phyloP scores from a whole-genome alignment of 2,113 vertebrate species.

The Hippocampus comes region DNA sequence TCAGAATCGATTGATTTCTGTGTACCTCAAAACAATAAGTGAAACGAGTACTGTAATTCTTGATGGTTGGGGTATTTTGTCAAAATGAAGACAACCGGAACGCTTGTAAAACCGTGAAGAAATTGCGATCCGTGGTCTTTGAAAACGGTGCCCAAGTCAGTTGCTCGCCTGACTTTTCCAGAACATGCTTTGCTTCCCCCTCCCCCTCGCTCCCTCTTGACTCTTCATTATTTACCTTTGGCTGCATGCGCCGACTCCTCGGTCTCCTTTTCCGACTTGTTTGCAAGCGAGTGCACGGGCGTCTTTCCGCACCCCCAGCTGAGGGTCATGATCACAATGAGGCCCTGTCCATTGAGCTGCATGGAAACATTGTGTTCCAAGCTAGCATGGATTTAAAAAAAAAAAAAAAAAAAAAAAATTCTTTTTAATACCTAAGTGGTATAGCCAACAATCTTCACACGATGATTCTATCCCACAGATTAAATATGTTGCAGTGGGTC shows the following conservation, averaged over 20 bases:
- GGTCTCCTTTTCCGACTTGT: background rate
- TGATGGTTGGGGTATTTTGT: background rate
- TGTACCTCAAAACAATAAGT: background rate
- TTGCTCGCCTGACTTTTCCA: constrained; percentile 2
- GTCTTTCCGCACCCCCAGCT: background rate
- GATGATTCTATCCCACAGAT: background rate
- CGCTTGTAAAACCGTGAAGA: background rate
- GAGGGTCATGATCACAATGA: constrained; percentile 2
- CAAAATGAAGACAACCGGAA: background rate
- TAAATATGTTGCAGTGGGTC: too few species aligned
- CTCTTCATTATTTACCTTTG: constrained; percentile 38
- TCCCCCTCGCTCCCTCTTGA: constrained; percentile 29
- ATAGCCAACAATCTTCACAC: background rate
- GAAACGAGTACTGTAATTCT: background rate
- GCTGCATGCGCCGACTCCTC: constrained; percentile 10
- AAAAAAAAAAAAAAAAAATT: background rate
- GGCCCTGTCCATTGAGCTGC: constrained; percentile 9
- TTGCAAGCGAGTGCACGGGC: background rate
- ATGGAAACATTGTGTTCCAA: constrained; percentile 46
- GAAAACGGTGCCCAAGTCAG: too few species aligned
- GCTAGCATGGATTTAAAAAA: background rate
- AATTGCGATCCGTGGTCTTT: background rate
- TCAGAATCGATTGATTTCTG: background rate
- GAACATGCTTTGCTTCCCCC: constrained; percentile 19
- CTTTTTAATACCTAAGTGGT: background rate